Base-by-base conservation (phyloP, 2,113 vertebrate genomes). In the Hiodon alosoides region DNA sequence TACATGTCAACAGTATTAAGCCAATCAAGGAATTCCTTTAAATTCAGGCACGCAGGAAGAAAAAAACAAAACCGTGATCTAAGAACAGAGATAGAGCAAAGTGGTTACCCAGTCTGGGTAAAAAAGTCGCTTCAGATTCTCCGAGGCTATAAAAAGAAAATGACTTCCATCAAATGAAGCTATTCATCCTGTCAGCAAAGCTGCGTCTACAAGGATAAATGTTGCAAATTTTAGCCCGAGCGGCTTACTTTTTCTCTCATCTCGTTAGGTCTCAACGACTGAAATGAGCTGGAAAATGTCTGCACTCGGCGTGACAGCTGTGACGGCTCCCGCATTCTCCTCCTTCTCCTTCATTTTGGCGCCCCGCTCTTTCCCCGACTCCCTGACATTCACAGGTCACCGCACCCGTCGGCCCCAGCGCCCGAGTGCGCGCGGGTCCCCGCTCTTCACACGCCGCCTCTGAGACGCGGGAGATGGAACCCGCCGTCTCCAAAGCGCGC, bases 261-360 rank as follows among this genome's bases (percentile, higher is more conserved):
- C 70, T 71, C 57, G 54, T 71, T 71, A 71, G 17, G 57, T 71
- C 70, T 47, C 31, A 7, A 46, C 11, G 57, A 58, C 54, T 58
- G 70, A 71, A 71, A 71, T n/a, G 55, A 71, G 69, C 55, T 57
- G 69, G 69, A 58, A 58, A 58, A 71, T 58, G 55, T 71, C 54
- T 47, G 54, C 54, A 3, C 7, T 3, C 11, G 48, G 47, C 11
- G 10, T 59, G 46, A 59, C 31, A 14, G 55, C 55, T 8, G 16
- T 55, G 68, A 71, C 70, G 14, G 57, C 57, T 14, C 54, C 61
- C 57, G 31, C 31, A 31, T 31, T 31, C 31, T 14, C 55, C 70
- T 60, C 4, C 17, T 57, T 64, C 16, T 6, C 6, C 17, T 16
- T 17, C 61, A 16, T 7, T 64, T 64, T 3, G 13, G 50, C 50